Evolutionary conservation across 1,140 invertebrate species (phyloP).

Genomic region (Parapsyche elsis): DNA sequence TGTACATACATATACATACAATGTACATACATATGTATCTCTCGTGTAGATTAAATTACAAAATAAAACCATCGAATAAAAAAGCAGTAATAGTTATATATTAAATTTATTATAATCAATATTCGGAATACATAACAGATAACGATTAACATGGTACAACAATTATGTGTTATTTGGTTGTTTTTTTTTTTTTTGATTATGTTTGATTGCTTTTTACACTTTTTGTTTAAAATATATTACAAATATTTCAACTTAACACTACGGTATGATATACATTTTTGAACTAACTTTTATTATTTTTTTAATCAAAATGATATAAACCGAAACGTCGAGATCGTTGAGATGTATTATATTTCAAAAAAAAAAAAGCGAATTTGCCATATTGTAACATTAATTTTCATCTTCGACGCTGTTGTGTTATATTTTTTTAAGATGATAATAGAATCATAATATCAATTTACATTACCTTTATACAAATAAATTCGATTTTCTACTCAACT

Average conservation of each 20-base stretch:
- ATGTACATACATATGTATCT: no score
- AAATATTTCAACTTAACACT: constrained; percentile 11
- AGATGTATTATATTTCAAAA: not conserved
- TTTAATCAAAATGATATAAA: constrained; percentile 14
- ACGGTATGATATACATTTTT: constrained; percentile 6
- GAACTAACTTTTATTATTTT: not conserved
- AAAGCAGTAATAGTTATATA: constrained; percentile 28
- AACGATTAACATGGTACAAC: constrained; percentile 45
- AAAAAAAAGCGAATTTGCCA: not conserved
- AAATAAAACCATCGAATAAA: not conserved
- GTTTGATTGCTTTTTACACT: constrained; percentile 43
- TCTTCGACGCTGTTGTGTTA: not conserved
- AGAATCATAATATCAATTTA: not conserved
- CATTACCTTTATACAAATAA: constrained; percentile 16
- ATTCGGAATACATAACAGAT: constrained; percentile 53
- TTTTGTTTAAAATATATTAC: constrained; percentile 31
- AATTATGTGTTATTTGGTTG: constrained; percentile 22
- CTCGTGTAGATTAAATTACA: no score
- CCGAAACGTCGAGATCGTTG: not conserved
- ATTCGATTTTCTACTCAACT: constrained; percentile 16
- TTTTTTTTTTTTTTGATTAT: constrained; percentile 25
- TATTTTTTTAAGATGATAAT: not conserved
- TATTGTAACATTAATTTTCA: not conserved
- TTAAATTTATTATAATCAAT: constrained; percentile 50
- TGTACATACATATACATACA: no score